Base-by-base conservation (phyloP, 2,113 vertebrate species). In the Erpornis zantholeuca region DNA sequence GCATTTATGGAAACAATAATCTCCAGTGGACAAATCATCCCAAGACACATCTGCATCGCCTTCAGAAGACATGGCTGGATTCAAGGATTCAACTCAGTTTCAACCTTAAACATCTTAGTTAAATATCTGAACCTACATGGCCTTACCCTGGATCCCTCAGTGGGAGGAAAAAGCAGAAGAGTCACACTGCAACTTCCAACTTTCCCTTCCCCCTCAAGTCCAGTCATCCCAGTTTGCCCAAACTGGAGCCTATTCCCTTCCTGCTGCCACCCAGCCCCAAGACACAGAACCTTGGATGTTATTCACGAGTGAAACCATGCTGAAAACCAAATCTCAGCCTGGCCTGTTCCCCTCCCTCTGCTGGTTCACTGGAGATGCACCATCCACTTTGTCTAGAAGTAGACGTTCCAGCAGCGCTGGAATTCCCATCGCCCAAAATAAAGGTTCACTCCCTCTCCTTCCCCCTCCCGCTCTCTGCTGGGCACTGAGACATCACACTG, bases 221-320 rank as follows among this genome's bases (percentile, higher is more conserved):
- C 84, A 25, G 18, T 59, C 64, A 45, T 63, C 66, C 59, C 65
- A 71, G 21, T 13, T 79, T 40, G 40, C 49, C 36, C 66, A 68
- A 18, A 72, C 3, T 0, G 0, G 20, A 33, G 4, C 10, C 17
- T 10, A 2, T 36, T 38, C 31, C 45, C 28, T 28, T 81, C 61
- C 42, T 69, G 15, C 64, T 72, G 11, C 59, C 60, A 45, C 35
- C 29, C 81, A 64, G 25, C 13, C 45, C 36, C 5, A 1, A 47
- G 21, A 42, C 5, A 4, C 0, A 2, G 15, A 22, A 35, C 21
- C 19, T 16, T 33, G 88, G 64, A 8, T 5, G 3, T 19, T 31
- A 64, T 2, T 3, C 38, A 7, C 54, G 25, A 85, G 7, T 4
- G 3, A 9, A 92, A n/a, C n/a, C 21, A 12, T 11, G 12, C 27